Evolutionary conservation across 2,797 vertebrate species (phyloP).

Genomic region (Holocentrus rufus): DNA sequence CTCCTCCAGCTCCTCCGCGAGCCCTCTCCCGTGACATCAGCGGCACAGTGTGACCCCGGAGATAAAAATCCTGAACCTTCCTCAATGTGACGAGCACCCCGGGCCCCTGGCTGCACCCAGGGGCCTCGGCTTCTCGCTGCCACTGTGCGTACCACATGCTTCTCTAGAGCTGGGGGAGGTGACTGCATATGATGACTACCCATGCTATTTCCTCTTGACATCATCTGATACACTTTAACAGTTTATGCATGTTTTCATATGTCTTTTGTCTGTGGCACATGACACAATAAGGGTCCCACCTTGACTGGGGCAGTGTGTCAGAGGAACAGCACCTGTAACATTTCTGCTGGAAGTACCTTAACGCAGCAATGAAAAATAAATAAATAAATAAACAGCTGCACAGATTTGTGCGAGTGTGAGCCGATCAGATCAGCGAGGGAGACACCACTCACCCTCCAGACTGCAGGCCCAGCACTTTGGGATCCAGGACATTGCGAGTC

Average conservation of each 20-base stretch:
- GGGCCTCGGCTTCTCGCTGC: slow-evolving; percentile 8
- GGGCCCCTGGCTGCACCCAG: slow-evolving; percentile 36
- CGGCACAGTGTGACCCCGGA: slow-evolving; percentile 52
- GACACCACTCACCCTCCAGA: slow-evolving; percentile 89
- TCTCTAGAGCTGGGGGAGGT: slow-evolving; percentile 20
- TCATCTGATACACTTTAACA: background rate
- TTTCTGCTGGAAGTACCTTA: slow-evolving; percentile 22
- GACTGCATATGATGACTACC: slow-evolving; percentile 30
- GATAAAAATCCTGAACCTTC: slow-evolving; percentile 32
- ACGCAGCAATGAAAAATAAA: background rate
- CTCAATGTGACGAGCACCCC: slow-evolving; percentile 40
- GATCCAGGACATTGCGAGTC: slow-evolving; percentile 88
- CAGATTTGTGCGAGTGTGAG: slow-evolving; percentile 47
- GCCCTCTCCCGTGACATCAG: slow-evolving; percentile 52
- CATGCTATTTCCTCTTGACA: background rate
- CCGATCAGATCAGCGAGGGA: slow-evolving; percentile 46
- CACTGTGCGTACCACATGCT: slow-evolving; percentile 21
- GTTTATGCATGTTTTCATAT: background rate
- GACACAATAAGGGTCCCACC: slow-evolving; percentile 15
- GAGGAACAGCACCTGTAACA: slow-evolving; percentile 28
- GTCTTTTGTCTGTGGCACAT: background rate
- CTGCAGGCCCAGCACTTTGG: slow-evolving; percentile 89
- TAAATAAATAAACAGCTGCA: slow-evolving; percentile 18
- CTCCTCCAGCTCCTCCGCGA: slow-evolving; percentile 61
- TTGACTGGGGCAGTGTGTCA: slow-evolving; percentile 17